Conservation (phyloP, 2,888 invertebrate species). For the Eupithecia dodoneata region DNA sequence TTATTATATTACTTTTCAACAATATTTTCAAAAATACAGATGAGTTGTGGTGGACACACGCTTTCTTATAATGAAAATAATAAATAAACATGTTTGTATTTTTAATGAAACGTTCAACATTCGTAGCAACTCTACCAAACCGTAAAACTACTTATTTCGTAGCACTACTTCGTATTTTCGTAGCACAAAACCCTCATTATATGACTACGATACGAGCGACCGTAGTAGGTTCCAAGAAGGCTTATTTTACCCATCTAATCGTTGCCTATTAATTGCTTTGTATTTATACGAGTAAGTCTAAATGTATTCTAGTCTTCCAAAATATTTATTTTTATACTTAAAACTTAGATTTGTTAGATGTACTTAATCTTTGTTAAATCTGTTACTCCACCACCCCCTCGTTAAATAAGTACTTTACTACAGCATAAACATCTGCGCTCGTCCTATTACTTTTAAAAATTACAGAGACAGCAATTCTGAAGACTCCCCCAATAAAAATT, state of each 20-base stretch:
- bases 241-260: not conserved
- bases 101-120: not conserved
- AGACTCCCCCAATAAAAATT: not conserved
- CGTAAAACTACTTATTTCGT: not conserved
- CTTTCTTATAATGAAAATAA: too few species aligned
- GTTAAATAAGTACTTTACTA: not conserved
- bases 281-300: not conserved
- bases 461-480: not conserved
- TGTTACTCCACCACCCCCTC: not conserved
- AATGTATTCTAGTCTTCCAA: not conserved
- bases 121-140: not conserved
- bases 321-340: not conserved
- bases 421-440: not conserved
- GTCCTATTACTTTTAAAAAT: not conserved
- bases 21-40: too few species aligned
- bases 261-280: not conserved
- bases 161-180: conserved; percentile 4
- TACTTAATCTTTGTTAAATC: not conserved
- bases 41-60: too few species aligned
- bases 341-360: not conserved
- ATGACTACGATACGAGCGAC: not conserved
- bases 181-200: not conserved
- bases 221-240: not conserved
- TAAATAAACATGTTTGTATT: not conserved
- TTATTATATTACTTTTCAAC: too few species aligned